Evolutionary conservation across 1,140 invertebrate genomes (phyloP).

Genomic region (Drosophila prosaltans): DNA sequence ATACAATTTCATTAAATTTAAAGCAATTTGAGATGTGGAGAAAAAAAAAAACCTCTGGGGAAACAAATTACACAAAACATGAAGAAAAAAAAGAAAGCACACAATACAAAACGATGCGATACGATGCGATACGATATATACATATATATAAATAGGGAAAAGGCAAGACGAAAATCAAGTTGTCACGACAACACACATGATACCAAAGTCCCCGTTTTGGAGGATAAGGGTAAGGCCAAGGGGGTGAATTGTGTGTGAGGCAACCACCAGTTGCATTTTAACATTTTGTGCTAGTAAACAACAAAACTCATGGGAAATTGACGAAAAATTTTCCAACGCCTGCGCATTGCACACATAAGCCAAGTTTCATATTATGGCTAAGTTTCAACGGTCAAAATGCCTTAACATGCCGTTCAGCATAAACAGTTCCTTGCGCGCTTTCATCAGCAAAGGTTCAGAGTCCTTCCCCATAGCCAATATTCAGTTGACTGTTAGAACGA

Average conservation of each 20-base stretch:
- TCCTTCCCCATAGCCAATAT: conserved; percentile 14
- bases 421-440: conserved; percentile 78
- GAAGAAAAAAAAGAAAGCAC: background rate
- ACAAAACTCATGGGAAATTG: conserved; percentile 48
- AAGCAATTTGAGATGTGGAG: conserved; percentile 51
- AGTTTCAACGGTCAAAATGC: conserved; percentile 60
- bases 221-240: conserved; percentile 12
- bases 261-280: conserved; percentile 71
- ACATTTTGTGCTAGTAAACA: conserved; percentile 30
- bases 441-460: conserved; percentile 67
- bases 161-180: conserved; percentile 60
- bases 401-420: conserved; percentile 44
- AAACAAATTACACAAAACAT: conserved; percentile 5
- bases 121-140: conserved; percentile 7
- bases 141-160: background rate
- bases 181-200: conserved; percentile 72
- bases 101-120: background rate
- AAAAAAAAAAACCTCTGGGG: conserved; percentile 40
- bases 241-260: conserved; percentile 1
- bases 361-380: conserved; percentile 57
- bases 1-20: conserved; percentile 74
- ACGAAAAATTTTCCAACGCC: conserved; percentile 51
- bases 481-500: background rate
- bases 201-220: conserved; percentile 55
- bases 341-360: conserved; percentile 54